Percentiles rank a stretch among this genome's conserved stretches.
Conservation (phyloP, 1,140 invertebrate species). For the Nasonia giraulti region DNA sequence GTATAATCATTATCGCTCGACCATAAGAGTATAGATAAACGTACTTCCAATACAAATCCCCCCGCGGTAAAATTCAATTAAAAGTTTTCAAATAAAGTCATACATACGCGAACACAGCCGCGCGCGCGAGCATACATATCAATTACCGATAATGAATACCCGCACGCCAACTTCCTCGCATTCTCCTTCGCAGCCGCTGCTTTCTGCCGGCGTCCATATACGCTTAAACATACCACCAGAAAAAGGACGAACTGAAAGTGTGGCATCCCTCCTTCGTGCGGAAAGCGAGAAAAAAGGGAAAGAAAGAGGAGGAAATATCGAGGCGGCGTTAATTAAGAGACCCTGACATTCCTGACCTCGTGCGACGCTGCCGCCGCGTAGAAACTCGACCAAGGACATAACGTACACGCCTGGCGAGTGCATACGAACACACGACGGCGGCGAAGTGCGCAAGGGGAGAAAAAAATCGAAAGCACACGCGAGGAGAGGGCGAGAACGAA, state of each 20-base stretch:
- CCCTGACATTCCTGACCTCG: conserved; percentile 53
- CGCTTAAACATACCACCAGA: too few relatives aligned
- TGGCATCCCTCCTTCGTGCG: neutral
- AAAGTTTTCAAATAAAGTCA: neutral
- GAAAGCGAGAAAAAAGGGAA: conserved; percentile 37
- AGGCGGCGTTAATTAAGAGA: conserved; percentile 52
- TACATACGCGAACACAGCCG: too few relatives aligned
- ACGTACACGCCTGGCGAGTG: neutral
- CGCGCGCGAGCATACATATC: neutral
- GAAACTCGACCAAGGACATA: conserved; percentile 50
- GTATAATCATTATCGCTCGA: too few relatives aligned
- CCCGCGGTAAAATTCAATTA: neutral
- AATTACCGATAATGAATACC: neutral
- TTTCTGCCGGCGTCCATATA: too few relatives aligned
- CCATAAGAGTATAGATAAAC: neutral
- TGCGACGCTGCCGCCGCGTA: conserved; percentile 10
- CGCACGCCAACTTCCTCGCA: neutral
- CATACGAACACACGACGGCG: neutral
- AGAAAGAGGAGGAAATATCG: conserved; percentile 37
- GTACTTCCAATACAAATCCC: neutral
- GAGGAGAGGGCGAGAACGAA: neutral
- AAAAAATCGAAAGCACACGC: neutral
- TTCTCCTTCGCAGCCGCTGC: neutral
- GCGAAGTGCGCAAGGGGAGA: conserved; percentile 7
- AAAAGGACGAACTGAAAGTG: neutral